Evolutionary conservation across 1,140 invertebrate genomes (phyloP).

Genomic region (Cecropterus lyciades): DNA sequence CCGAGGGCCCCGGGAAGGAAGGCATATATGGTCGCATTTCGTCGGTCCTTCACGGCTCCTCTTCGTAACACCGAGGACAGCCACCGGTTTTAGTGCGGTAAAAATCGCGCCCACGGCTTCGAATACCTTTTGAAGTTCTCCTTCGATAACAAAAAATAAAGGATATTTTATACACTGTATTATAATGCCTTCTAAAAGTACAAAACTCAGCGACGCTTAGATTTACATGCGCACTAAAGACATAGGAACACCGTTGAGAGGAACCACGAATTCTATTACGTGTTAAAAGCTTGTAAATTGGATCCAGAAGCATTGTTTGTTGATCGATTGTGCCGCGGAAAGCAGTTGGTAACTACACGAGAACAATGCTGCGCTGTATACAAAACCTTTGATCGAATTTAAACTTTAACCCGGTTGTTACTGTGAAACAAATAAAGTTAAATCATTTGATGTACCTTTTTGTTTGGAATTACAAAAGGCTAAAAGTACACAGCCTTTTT

Average conservation of each 20-base stretch:
- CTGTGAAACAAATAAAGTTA: background rate
- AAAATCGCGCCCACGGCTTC: too few relatives aligned
- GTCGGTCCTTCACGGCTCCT: too few relatives aligned
- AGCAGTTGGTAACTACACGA: background rate
- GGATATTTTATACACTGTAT: too few relatives aligned
- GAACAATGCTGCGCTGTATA: background rate
- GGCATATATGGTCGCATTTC: too few relatives aligned
- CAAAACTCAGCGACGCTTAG: background rate
- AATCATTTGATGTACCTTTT: background rate
- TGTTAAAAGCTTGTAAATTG: constrained; percentile 33
- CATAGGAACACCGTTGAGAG: background rate
- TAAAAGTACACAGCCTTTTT: too few relatives aligned
- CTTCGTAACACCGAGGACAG: too few relatives aligned
- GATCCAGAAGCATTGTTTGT: constrained; percentile 13
- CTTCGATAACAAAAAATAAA: too few relatives aligned
- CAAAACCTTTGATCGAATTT: constrained; percentile 1
- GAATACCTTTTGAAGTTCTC: too few relatives aligned
- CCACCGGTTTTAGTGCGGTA: too few relatives aligned
- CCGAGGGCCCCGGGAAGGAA: too few relatives aligned
- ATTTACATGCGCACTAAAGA: background rate
- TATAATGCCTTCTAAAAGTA: too few relatives aligned
- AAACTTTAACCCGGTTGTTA: constrained; percentile 1
- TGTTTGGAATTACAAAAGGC: too few relatives aligned
- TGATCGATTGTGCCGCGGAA: background rate
- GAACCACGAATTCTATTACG: constrained; percentile 30